These are phyloP conservation scores for Homarus americanus DNA, from an alignment of 1,140 invertebrate genomes.

Conservation along the genomic window DNA sequence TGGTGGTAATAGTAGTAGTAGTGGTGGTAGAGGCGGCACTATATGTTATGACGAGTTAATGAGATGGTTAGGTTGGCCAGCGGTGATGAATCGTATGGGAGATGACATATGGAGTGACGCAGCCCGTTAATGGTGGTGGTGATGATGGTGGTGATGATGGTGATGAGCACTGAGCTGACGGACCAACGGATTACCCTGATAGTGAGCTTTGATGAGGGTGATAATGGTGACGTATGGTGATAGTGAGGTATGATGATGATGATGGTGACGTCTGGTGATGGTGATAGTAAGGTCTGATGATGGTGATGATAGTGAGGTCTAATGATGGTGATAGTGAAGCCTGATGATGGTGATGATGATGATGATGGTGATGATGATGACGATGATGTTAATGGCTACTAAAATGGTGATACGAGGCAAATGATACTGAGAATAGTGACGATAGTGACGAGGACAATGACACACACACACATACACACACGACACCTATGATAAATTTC, in stretches of 20 bases:
- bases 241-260: neutral
- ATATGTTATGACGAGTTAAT: neutral
- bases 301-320: neutral
- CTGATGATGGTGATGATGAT: neutral
- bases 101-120: constrained; percentile 19
- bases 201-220: neutral
- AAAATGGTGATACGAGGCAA: neutral
- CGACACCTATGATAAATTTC: too few relatives aligned
- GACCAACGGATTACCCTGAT: neutral
- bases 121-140: neutral
- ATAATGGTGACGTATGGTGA: neutral
- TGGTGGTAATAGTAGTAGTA: constrained; percentile 16
- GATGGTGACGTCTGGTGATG: neutral
- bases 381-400: neutral
- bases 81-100: constrained; percentile 3
- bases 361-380: neutral
- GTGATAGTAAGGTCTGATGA: neutral
- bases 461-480: neutral
- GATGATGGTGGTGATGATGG: neutral
- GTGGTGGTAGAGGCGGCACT: neutral
- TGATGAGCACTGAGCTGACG: neutral
- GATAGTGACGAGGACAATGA: neutral
- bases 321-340: neutral
- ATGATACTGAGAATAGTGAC: neutral
- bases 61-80: neutral